Evolutionary conservation across 2,888 invertebrate genomes (phyloP).

Genomic region (Eupelmus urozonus): DNA sequence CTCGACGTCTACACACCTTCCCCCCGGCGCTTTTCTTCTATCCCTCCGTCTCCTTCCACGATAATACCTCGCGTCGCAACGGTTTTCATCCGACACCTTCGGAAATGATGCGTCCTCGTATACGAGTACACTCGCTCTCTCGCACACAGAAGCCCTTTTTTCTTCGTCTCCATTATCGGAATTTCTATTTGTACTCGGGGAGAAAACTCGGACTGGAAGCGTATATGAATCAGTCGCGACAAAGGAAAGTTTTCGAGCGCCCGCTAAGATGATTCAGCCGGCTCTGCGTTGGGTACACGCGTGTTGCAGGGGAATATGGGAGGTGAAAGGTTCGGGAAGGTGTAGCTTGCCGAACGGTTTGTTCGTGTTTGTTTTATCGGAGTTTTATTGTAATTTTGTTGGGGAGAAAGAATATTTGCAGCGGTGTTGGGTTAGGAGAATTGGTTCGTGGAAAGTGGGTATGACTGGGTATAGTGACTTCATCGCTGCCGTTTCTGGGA

Average conservation of each 20-base stretch:
- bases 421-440: background rate
- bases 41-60: background rate
- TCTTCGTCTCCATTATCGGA: constrained; percentile 11
- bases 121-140: background rate
- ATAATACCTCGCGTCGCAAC: background rate
- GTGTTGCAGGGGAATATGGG: background rate
- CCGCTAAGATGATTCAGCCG: constrained; percentile 33
- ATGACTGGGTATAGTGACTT: no score
- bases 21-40: background rate
- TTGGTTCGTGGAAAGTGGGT: no score
- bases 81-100: background rate
- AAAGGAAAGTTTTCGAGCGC: constrained; percentile 46
- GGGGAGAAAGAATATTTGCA: background rate
- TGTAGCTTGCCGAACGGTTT: background rate
- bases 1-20: no score
- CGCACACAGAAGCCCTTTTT: no score
- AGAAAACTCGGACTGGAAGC: background rate
- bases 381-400: background rate
- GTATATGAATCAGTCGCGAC: constrained; percentile 36
- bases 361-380: constrained; percentile 6
- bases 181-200: constrained; percentile 9
- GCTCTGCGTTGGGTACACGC: background rate
- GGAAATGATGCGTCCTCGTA: constrained; percentile 4
- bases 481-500: no score
- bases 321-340: constrained; percentile 39